These are phyloP conservation scores for Neelides sp. DNA, from an alignment of 1,140 invertebrate genomes.

Conservation along the genomic window DNA sequence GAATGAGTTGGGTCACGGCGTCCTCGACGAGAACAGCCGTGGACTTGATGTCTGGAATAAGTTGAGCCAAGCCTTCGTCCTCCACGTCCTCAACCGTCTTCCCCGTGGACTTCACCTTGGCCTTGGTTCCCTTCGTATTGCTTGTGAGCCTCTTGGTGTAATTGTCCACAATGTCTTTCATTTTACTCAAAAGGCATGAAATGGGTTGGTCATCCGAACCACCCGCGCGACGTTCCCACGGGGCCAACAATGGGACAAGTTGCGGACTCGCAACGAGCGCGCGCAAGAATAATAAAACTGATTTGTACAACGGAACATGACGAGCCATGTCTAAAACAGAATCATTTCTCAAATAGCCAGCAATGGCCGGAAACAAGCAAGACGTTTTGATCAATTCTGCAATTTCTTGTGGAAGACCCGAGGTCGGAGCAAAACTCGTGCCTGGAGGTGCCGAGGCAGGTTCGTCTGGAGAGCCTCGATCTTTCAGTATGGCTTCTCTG, in stretches of 20 bases:
- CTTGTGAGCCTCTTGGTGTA: conserved; percentile 59
- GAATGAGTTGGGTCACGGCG: conserved; percentile 19
- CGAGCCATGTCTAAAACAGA: conserved; percentile 89
- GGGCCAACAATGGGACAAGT: conserved; percentile 53
- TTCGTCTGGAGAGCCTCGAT: too few species aligned
- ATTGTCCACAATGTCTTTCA: conserved; percentile 80
- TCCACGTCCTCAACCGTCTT: conserved; percentile 54
- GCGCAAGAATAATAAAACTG: conserved; percentile 64
- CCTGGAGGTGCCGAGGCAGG: conserved; percentile 35
- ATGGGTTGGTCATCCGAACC: conserved; percentile 42
- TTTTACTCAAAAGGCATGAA: conserved; percentile 59
- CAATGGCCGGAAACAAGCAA: conserved; percentile 71
- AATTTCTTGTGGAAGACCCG: conserved; percentile 50
- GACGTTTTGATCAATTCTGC: conserved; percentile 63
- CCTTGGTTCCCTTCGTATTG: conserved; percentile 19
- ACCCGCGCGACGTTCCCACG: conserved; percentile 35
- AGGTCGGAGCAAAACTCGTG: too few species aligned
- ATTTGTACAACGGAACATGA: conserved; percentile 79
- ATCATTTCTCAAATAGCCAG: conserved; percentile 84
- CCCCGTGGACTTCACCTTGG: conserved; percentile 31
- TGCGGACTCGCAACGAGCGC: conserved; percentile 58
- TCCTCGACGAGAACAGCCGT: conserved; percentile 58
- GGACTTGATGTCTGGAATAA: conserved; percentile 77
- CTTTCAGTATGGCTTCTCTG: too few species aligned
- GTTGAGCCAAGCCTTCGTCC: conserved; percentile 69